Evolutionary conservation across 2,113 vertebrate genomes (phyloP), one percentile per base, ranked within the genome.

Genomic region (Dissostichus mawsoni): DNA sequence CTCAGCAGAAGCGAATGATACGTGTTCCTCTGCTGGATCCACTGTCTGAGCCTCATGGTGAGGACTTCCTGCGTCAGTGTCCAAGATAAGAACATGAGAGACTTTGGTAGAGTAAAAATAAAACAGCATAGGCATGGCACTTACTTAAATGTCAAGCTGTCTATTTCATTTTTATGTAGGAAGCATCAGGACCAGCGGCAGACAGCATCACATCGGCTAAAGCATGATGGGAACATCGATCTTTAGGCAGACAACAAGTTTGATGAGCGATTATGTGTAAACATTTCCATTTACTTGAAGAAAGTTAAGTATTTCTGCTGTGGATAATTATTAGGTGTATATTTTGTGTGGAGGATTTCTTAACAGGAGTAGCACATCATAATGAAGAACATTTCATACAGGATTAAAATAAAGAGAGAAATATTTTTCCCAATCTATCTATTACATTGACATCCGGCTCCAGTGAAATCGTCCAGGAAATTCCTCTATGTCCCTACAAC

Each of bases 121-220:
- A 29, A 29, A 72, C 90, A 85, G 74, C 77, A 51, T 81, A 71
- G 69, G 67, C 59, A 78, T 52, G 69, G 67, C 69, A 64, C 78
- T 85, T 53, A 82, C 85, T 87, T 87, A 84, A 81, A 84, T 87
- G 79, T 81, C 80, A 90, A 25, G 59, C 67, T 83, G 81, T 77
- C 87, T 82, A 56, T 85, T 87, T 77, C 25, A 88, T 92, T 92
- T 90, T 86, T 85, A 92, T 92, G 87, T 71, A 63, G 55, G 76
- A 76, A 83, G 63, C 69, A 59, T 82, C 69, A 69, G 77, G 69
- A 85, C 33, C 56, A 11, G 23, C 48, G 52, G 29, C 29, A 29
- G 29, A 29, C 29, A 29, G 29, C 29, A 29, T 29, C 29, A 29
- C 3, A 29, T 29, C 3, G 29, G 29, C 29, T 63, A 1, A 10